Evolutionary conservation across 2,113 vertebrate species (phyloP), one percentile per base, ranked within the genome.

Genomic region (Rhinoderma darwinii): DNA sequence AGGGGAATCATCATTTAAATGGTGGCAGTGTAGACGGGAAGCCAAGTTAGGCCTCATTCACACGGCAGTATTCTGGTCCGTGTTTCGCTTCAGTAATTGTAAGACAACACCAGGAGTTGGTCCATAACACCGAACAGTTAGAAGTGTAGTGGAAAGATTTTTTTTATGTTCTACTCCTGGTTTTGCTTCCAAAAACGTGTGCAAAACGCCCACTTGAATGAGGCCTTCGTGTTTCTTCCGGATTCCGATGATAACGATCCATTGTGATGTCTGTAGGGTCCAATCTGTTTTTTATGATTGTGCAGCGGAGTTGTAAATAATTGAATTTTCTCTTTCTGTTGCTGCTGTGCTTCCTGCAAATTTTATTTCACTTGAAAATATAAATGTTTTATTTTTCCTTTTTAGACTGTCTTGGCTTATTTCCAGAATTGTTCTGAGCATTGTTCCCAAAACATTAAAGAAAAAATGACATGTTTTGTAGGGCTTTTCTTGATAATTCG

Each of bases 291-390:
- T n/a, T 86, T 82, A 61, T 82, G 51, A 75, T 59, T 87, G 79
- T 87, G 79, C 68, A 44, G 86, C 78, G 74, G 63, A 75, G 78
- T 82, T 87, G 86, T 87, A 87, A 82, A 87, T 87, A 87, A 37
- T 82, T 44, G 30, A 35, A 41, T 56, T 47, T 74, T 84, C 10
- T 63, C 30, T 66, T 75, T 82, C 10, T 87, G 56, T 80, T 73
- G 66, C 54, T 87, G 78, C 68, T 87, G 86, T 87, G 78, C 78
- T 81, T 87, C 68, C 70, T 82, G 70, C 86, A 50, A 82, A 73
- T 61, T 63, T 74, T 82, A 87, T 73, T 81, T 81, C 68, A 56
- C 44, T 80, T 72, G 77, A 47, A 87, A 85, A 77, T 85, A 78
- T 85, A 85, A 77, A 82, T 22, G 66, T 59, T 82, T 70, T 82